Conservation (phyloP, 2,888 invertebrate genomes). For the Phengaris alcon region DNA sequence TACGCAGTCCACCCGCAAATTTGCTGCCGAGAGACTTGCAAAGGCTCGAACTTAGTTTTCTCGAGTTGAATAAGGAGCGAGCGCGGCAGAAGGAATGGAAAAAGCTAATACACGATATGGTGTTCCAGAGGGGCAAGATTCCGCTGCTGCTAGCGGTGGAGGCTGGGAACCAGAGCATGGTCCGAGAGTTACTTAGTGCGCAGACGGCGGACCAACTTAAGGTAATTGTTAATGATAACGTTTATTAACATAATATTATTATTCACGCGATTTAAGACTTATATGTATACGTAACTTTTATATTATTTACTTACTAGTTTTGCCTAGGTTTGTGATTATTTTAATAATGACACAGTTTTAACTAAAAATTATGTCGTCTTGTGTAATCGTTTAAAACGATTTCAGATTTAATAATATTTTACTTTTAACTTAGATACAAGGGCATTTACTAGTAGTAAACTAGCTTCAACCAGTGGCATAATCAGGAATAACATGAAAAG, state of each 20-base stretch:
- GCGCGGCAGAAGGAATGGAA: slow-evolving; percentile 77
- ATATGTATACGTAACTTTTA: too few species aligned
- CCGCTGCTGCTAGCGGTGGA: slow-evolving; percentile 96
- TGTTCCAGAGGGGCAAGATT: slow-evolving; percentile 93
- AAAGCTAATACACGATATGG: slow-evolving; percentile 79
- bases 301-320: too few species aligned
- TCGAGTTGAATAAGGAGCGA: slow-evolving; percentile 75
- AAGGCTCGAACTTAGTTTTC: slow-evolving; percentile 72
- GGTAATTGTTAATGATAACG: slow-evolving; percentile 56
- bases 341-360: too few species aligned
- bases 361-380: too few species aligned
- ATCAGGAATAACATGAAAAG: background rate
- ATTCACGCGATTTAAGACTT: too few species aligned
- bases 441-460: too few species aligned
- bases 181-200: slow-evolving; percentile 92
- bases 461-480: background rate
- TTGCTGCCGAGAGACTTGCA: slow-evolving; percentile 62
- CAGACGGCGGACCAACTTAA: slow-evolving; percentile 93
- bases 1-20: slow-evolving; percentile 59
- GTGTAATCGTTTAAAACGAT: too few species aligned
- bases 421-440: too few species aligned
- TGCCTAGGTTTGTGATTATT: too few species aligned
- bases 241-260: background rate
- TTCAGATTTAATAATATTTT: too few species aligned
- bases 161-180: slow-evolving; percentile 96